Base-by-base conservation (phyloP, 2,797 vertebrate genomes). In the Fistularia commersonii region DNA sequence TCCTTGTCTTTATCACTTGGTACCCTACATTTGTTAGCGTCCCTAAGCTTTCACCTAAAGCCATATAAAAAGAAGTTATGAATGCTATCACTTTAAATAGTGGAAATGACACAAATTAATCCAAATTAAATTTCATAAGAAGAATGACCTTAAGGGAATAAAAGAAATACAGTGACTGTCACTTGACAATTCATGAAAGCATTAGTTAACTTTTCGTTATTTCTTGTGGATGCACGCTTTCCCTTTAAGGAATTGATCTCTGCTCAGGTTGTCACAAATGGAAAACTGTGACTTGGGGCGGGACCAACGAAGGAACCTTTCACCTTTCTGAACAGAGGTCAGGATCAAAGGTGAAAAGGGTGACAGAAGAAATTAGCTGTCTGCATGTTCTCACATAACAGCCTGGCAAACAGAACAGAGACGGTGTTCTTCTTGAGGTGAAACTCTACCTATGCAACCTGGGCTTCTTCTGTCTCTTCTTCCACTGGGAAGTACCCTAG, bases 281-380 rank as follows among this genome's bases (percentile, higher is more conserved):
- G 69, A 85, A 81, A 66, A 65, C 64, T 52, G 39, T 10, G 64
- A 57, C 65, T 60, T 57, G 46, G 45, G 37, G 48, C 23, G 35
- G 57, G 65, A 62, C 10, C 23, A 32, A 66, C 23, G 51, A 65
- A 43, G 23, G 45, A 64, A 44, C 74, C 75, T 84, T 74, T 83
- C 65, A 80, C 76, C 77, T 79, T 49, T 61, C 69, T 63, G 45
- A 63, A 45, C 57, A 48, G 60, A 41, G 61, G 66, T 79, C 47
- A 52, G 62, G 72, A 76, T 82, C 78, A 80, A 68, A 84, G 72
- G 77, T 83, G 69, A 82, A 37, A 23, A 49, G 66, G 76, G 72
- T 82, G 57, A 13, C 37, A 15, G 60, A 74, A 77, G 71, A 81
- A 89, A 82, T 87, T 72, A 74, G 76, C 58, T 7, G 3, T 62